Conservation (phyloP, 2,113 vertebrate species). For the Hippoglossus stenolepis region DNA sequence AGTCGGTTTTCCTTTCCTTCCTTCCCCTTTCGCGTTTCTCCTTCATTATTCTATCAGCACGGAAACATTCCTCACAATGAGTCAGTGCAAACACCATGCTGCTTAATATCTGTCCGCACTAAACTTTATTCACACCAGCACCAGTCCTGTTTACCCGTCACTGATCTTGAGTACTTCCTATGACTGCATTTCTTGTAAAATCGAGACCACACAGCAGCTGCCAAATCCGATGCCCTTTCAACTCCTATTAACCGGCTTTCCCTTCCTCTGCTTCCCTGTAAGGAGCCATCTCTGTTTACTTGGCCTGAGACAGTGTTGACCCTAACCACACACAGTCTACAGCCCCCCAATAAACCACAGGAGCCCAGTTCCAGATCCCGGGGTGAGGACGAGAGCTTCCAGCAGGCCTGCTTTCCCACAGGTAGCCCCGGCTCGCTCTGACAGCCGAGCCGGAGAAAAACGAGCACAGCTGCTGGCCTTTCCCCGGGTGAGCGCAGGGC, state of each 20-base stretch:
- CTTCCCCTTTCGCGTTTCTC: slow-evolving; percentile 32
- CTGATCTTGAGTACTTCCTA: slow-evolving; percentile 66
- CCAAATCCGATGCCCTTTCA: slow-evolving; percentile 33
- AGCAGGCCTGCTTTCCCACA: slow-evolving; percentile 71
- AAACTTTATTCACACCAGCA: slow-evolving; percentile 48
- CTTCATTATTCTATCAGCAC: slow-evolving; percentile 38
- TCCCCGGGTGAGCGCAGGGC: slow-evolving; percentile 72
- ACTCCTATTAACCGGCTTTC: slow-evolving; percentile 28
- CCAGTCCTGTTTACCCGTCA: slow-evolving; percentile 65
- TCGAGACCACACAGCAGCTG: slow-evolving; percentile 67
- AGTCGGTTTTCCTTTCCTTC: slow-evolving; percentile 28
- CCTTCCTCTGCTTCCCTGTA: slow-evolving; percentile 36
- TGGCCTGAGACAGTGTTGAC: slow-evolving; percentile 65
- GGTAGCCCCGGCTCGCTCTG: slow-evolving; percentile 59
- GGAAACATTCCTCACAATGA: slow-evolving; percentile 52
- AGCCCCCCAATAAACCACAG: slow-evolving; percentile 64
- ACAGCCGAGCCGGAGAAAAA: slow-evolving; percentile 67
- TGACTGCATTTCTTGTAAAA: slow-evolving; percentile 68
- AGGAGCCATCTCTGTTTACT: slow-evolving; percentile 65
- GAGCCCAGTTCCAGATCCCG: slow-evolving; percentile 48
- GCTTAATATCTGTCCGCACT: slow-evolving; percentile 55
- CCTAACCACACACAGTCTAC: slow-evolving; percentile 53
- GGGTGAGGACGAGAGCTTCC: slow-evolving; percentile 54
- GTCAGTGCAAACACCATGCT: slow-evolving; percentile 22
- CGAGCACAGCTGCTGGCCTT: slow-evolving; percentile 77